phyloP scores from a whole-genome alignment of 2,888 invertebrate species.

The Eueremaeus valkanovi region DNA sequence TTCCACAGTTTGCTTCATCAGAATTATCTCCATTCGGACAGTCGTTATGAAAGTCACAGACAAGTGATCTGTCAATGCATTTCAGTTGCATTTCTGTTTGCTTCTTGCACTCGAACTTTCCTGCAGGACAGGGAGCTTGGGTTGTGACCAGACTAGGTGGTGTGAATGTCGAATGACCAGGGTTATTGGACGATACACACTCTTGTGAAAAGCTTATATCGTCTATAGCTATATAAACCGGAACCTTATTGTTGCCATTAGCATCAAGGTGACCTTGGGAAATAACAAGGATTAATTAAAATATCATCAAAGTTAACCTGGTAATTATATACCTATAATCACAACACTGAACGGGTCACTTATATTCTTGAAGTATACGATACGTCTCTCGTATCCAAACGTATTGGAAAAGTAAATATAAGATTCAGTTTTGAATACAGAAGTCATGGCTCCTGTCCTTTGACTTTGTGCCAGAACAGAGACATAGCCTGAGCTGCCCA shows the following conservation, averaged over 20 bases:
- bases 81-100: too few species aligned
- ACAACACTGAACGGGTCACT: constrained; percentile 38
- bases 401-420: too few species aligned
- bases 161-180: not conserved
- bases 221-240: constrained; percentile 44
- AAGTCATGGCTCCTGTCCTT: not conserved
- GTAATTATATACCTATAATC: constrained; percentile 27
- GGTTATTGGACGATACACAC: constrained; percentile 40
- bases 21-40: constrained; percentile 51
- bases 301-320: too few species aligned
- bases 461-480: not conserved
- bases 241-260: not conserved
- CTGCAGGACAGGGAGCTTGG: not conserved
- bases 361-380: constrained; percentile 39
- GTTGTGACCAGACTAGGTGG: not conserved
- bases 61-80: constrained; percentile 40
- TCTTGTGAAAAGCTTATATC: constrained; percentile 44
- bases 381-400: not conserved
- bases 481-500: not conserved
- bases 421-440: not conserved
- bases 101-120: not conserved
- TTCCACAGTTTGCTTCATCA: constrained; percentile 52
- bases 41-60: constrained; percentile 53
- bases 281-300: not conserved
- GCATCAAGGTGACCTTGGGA: not conserved